Conservation (phyloP, 2,113 vertebrate species). For the Brachionichthys hirsutus region DNA sequence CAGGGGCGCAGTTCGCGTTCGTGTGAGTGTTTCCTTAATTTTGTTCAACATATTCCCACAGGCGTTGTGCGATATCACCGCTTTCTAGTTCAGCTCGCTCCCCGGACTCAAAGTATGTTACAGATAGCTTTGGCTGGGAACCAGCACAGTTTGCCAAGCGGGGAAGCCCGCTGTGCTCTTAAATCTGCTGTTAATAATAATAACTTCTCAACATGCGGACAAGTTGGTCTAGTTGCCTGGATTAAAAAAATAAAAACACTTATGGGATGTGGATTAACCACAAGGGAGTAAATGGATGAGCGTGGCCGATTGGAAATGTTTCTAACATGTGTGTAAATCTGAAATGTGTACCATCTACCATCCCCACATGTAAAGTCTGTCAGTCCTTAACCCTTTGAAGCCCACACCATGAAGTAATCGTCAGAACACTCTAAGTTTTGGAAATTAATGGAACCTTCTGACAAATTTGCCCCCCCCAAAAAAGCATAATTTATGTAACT, state of each 20-base stretch:
- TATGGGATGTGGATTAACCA: slow-evolving; percentile 36
- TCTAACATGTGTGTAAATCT: slow-evolving; percentile 36
- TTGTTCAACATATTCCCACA: neutral
- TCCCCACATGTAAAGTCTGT: neutral
- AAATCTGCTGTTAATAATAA: slow-evolving; percentile 70
- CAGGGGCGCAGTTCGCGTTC: slow-evolving; percentile 43
- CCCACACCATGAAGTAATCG: no score
- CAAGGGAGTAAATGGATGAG: slow-evolving; percentile 15
- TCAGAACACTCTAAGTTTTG: no score
- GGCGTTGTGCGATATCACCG: slow-evolving; percentile 39
- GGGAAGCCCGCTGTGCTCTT: slow-evolving; percentile 69
- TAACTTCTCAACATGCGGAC: slow-evolving; percentile 46
- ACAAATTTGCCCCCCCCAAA: no score
- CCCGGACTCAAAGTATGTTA: slow-evolving; percentile 51
- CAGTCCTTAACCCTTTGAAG: no score
- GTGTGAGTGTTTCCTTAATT: slow-evolving; percentile 64
- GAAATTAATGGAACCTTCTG: no score
- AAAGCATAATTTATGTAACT: no score
- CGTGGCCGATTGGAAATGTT: slow-evolving; percentile 6
- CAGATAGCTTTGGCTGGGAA: slow-evolving; percentile 60
- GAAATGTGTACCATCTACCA: slow-evolving; percentile 5
- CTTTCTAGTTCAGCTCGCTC: slow-evolving; percentile 36
- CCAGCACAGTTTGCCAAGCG: slow-evolving; percentile 64
- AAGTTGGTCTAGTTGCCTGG: slow-evolving; percentile 41
- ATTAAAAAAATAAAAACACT: slow-evolving; percentile 36